These are phyloP conservation scores for Potamarius usumacintae DNA, from an alignment of 2,113 vertebrate genomes.

Conservation along the genomic window DNA sequence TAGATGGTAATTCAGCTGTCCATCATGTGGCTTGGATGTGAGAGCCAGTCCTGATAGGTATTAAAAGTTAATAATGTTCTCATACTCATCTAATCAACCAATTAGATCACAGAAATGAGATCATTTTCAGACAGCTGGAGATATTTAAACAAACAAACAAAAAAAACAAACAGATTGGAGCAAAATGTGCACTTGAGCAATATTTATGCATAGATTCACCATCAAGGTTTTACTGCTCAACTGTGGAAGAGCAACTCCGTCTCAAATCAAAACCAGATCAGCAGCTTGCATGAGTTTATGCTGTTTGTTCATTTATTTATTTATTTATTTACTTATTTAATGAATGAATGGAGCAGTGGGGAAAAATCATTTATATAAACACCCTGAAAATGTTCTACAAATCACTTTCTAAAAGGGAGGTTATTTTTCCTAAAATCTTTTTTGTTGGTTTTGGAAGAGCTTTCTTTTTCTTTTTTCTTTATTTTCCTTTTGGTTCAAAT, in stretches of 20 bases:
- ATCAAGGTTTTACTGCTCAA: neutral
- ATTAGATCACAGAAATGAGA: neutral
- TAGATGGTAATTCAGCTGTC: neutral
- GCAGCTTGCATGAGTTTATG: neutral
- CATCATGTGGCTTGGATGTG: conserved; percentile 2
- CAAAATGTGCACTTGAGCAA: neutral
- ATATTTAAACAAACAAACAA: neutral
- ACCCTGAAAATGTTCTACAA: neutral
- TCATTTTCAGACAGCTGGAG: neutral
- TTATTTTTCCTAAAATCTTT: neutral
- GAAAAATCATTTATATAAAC: neutral
- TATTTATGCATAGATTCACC: neutral
- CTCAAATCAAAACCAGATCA: neutral
- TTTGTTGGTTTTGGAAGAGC: neutral
- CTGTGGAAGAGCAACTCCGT: too few relatives aligned
- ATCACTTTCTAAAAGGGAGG: neutral
- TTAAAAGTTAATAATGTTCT: neutral
- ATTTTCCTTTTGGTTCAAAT: neutral
- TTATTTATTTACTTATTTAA: neutral
- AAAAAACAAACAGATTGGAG: neutral
- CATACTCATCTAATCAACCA: neutral
- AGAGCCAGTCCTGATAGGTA: neutral
- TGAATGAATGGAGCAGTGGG: neutral
- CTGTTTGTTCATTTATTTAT: too few relatives aligned
- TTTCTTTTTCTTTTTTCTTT: too few relatives aligned